Conservation (phyloP, 37 sponge, comb jelly and placozoan genomes). For the Diacarnus erythraeanus region DNA sequence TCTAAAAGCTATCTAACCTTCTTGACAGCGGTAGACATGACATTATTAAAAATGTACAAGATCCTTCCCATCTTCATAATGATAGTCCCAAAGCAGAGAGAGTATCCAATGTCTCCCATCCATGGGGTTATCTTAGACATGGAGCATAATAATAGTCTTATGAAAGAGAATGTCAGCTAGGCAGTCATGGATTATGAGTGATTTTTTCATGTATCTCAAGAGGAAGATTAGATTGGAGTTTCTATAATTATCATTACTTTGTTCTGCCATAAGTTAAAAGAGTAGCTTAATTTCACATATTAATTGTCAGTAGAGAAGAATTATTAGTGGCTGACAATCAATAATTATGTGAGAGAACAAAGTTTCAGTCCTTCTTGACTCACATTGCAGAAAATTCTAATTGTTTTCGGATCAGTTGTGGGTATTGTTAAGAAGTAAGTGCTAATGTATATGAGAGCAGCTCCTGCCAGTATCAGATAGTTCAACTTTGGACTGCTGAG, state of each 20-base stretch:
- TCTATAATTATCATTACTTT: too few species aligned
- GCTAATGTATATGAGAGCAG: conserved; percentile 28
- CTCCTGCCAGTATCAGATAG: conserved; percentile 41
- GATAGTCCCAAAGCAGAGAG: not conserved
- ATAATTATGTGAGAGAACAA: too few species aligned
- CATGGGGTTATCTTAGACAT: not conserved
- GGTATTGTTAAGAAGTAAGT: conserved; percentile 15
- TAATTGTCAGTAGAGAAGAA: too few species aligned
- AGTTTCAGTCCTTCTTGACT: too few species aligned
- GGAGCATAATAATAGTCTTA: too few species aligned
- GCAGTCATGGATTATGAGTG: too few species aligned
- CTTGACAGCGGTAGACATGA: not conserved
- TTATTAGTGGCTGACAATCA: too few species aligned
- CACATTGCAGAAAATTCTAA: not conserved
- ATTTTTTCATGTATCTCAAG: too few species aligned
- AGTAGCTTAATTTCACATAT: too few species aligned
- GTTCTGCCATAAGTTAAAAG: too few species aligned
- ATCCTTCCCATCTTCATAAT: not conserved
- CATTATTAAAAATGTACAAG: not conserved
- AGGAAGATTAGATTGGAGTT: too few species aligned
- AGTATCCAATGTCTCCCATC: not conserved
- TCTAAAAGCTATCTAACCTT: not conserved
- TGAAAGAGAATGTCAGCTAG: too few species aligned
- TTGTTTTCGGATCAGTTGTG: not conserved
- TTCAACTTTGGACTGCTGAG: conserved; percentile 40